Evolutionary conservation across 2,797 vertebrate species (phyloP).

Genomic region (Phrynocephalus forsythii): DNA sequence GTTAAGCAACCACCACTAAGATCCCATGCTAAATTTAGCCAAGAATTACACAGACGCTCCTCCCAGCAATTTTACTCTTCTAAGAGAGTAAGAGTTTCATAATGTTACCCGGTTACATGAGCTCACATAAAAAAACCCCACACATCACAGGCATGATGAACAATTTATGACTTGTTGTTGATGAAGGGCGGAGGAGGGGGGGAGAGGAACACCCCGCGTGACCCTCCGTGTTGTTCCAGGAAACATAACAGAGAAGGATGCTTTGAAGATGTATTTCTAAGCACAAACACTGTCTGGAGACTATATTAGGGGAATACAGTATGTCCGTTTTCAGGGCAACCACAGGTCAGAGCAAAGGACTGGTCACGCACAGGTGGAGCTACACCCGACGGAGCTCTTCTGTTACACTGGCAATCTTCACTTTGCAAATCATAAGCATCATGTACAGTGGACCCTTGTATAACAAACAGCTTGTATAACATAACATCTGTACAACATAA

Average conservation of each 20-base stretch:
- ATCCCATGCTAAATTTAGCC: constrained; percentile 40
- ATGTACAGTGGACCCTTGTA: no score
- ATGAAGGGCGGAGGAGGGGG: not conserved
- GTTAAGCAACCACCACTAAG: constrained; percentile 38
- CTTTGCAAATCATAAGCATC: no score
- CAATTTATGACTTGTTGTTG: constrained; percentile 8
- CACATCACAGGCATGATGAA: not conserved
- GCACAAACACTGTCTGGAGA: no score
- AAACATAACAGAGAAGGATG: not conserved
- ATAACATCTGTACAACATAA: no score
- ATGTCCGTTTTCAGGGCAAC: no score
- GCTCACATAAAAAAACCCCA: not conserved
- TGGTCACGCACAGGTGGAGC: no score
- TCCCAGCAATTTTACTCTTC: not conserved
- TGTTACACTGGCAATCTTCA: no score
- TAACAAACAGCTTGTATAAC: no score
- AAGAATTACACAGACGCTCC: not conserved
- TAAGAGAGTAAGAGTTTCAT: constrained; percentile 6
- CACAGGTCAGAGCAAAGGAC: no score
- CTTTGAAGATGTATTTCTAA: not conserved
- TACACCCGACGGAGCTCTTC: no score
- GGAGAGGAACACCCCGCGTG: not conserved
- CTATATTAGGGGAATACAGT: no score
- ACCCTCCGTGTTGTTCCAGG: not conserved
- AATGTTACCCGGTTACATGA: not conserved